Base-by-base conservation (phyloP, 2,113 vertebrate species). In the Sceloporus tristichus region DNA sequence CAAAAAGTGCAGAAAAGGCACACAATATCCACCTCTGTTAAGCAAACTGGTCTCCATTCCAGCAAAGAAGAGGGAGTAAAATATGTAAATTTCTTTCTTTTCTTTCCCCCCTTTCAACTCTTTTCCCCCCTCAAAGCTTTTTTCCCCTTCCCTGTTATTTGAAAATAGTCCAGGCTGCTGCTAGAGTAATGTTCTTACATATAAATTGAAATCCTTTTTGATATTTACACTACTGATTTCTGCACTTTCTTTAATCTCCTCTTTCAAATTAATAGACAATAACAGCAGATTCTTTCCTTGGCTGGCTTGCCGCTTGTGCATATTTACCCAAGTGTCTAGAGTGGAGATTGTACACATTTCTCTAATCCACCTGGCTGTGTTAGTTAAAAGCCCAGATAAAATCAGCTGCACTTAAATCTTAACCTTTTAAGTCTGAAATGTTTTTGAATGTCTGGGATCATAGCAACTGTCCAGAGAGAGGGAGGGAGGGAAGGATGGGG, bases 221-320 rank as follows among this genome's bases (percentile, higher is more conserved):
- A 95, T 98, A 97, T 98, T 98, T 98, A 97, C 97, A 95, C 97
- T 97, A 95, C 96, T 97, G 97, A 97, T 98, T 98, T 97, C 96
- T 96, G 94, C 94, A 94, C 96, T 97, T 96, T 97, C 96, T 97
- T 97, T 98, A 98, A 98, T 98, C 98, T 98, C 96, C 96, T 95
- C 97, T 97, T 98, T 98, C 97, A 98, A 98, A 98, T 98, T 98
- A 98, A 98, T 97, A 98, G 97, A 97, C 97, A 98, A 98, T 98
- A 97, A 96, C 97, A 96, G 97, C 95, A 96, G 96, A 97, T 97
- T 98, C 97, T 97, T 97, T 96, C 96, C 96, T 96, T 91, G 95
- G 95, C 95, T 95, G 95, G 94, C 94, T 97, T 93, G 95, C 95
- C 95, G 95, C 97, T 96, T 97, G 96, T 96, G 96, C 96, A 94